phyloP scores from a whole-genome alignment of 2,888 invertebrate genomes.

The Prosapia bicincta region DNA sequence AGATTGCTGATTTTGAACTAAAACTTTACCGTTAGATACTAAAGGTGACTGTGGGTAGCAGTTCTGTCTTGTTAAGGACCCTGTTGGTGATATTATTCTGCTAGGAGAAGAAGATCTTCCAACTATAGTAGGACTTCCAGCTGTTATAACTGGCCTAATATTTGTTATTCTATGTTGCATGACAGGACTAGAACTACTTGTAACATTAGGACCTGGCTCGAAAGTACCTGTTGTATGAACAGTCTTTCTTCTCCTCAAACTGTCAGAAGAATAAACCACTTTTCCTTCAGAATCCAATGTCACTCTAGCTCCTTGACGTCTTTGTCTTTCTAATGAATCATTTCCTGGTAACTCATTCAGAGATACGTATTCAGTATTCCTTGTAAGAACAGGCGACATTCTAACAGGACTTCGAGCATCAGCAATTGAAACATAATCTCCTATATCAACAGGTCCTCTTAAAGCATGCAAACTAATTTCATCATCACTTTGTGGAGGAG shows the following conservation, averaged over 20 bases:
- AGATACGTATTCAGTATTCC: constrained; percentile 65
- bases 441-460: constrained; percentile 51
- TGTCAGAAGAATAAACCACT: constrained; percentile 85
- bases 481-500: constrained; percentile 83
- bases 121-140: constrained; percentile 29
- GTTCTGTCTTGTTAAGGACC: constrained; percentile 4
- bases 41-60: not conserved
- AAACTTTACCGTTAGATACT: constrained; percentile 11
- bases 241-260: constrained; percentile 72
- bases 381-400: constrained; percentile 23
- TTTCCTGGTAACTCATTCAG: constrained; percentile 68
- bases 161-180: constrained; percentile 42
- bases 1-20: constrained; percentile 3
- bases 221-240: constrained; percentile 71
- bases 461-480: constrained; percentile 55
- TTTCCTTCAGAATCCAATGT: constrained; percentile 82
- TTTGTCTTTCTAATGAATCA: constrained; percentile 53
- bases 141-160: constrained; percentile 30
- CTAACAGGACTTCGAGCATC: constrained; percentile 47
- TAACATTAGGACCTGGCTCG: constrained; percentile 83
- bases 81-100: constrained; percentile 31
- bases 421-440: constrained; percentile 83
- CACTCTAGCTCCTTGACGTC: constrained; percentile 69
- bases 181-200: constrained; percentile 57
- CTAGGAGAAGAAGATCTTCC: constrained; percentile 28